Base-by-base conservation (phyloP, 2,888 invertebrate species). In the Microlaimidae sp. region DNA sequence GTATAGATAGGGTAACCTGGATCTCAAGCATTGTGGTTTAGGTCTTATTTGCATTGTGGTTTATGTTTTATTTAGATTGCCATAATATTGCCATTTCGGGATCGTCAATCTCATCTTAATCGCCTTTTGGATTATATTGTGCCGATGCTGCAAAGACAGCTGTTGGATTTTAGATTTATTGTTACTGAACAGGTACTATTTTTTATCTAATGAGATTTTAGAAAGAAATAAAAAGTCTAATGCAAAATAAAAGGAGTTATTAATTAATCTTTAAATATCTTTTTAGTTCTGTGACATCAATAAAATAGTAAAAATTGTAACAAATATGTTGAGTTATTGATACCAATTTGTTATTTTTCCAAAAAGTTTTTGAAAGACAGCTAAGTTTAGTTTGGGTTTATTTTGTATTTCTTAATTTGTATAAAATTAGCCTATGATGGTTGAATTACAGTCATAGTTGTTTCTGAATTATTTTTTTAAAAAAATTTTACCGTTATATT, bases 31-130 rank as follows among this genome's bases (percentile, higher is more conserved):
- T 38, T 38, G 13, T 38, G 13, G 38, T n/a, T n/a, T 38, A 17
- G 38, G 13, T n/a, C 13, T 38, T 38, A 13, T 7, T 43, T 43
- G 13, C 23, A 43, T 19, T n/a, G n/a, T n/a, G n/a, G n/a, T n/a
- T n/a, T n/a, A n/a, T 47, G 13, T 21, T 43, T 43, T 10, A 47
- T 56, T 49, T 56, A 64, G 57, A 66, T 71, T 3, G 71, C 70
- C 10, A 60, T 71, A 3, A 64, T 71, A 41, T 66, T 71, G 49
- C 71, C 71, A 4, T 71, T 65, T 57, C 62, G 69, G n/a, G 69
- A 69, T 53, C 60, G 69, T 3, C 63, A 64, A 49, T 60, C 63
- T 51, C 70, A 67, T 58, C 57, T 69, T 49, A 62, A 62, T 25
- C 57, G 66, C n/a, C 57, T 70, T 7, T 54, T 69, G 29, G 64